These are phyloP conservation scores for Apis florea DNA, from an alignment of 1,140 invertebrate species.

Conservation along the genomic window DNA sequence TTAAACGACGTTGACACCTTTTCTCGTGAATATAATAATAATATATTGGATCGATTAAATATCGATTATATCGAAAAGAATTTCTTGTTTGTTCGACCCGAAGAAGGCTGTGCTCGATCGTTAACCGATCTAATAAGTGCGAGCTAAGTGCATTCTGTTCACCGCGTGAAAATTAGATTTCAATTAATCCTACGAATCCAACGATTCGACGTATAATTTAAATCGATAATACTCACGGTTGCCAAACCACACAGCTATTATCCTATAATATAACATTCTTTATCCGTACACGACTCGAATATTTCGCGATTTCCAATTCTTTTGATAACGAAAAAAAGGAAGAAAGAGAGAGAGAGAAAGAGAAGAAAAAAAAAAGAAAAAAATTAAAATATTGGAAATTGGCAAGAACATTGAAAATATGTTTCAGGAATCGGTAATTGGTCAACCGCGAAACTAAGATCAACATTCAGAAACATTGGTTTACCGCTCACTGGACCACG, in stretches of 20 bases:
- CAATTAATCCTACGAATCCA: slow-evolving; percentile 36
- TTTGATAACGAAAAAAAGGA: not conserved
- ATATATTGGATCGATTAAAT: not conserved
- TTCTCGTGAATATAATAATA: too few species aligned
- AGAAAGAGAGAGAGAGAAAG: too few species aligned
- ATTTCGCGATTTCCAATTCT: not conserved
- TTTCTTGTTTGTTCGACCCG: not conserved
- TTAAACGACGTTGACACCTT: not conserved
- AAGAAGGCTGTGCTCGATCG: not conserved
- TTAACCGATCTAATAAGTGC: slow-evolving; percentile 14
- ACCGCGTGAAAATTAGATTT: not conserved
- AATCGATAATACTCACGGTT: not conserved
- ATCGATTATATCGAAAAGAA: not conserved
- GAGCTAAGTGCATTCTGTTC: not conserved
- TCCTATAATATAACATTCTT: not conserved
- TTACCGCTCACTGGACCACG: slow-evolving; percentile 46
- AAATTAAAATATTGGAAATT: slow-evolving; percentile 7
- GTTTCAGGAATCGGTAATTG: not conserved
- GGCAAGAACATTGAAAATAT: not conserved
- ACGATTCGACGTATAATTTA: slow-evolving; percentile 22
- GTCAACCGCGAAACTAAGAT: slow-evolving; percentile 21
- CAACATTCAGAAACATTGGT: slow-evolving; percentile 19
- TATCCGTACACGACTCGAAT: not conserved
- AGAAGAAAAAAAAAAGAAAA: not conserved
- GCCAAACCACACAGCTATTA: not conserved